Percentiles rank a stretch among this genome's conserved stretches.
Conservation (phyloP, 2,113 vertebrate species). For the Colinus virginianus region DNA sequence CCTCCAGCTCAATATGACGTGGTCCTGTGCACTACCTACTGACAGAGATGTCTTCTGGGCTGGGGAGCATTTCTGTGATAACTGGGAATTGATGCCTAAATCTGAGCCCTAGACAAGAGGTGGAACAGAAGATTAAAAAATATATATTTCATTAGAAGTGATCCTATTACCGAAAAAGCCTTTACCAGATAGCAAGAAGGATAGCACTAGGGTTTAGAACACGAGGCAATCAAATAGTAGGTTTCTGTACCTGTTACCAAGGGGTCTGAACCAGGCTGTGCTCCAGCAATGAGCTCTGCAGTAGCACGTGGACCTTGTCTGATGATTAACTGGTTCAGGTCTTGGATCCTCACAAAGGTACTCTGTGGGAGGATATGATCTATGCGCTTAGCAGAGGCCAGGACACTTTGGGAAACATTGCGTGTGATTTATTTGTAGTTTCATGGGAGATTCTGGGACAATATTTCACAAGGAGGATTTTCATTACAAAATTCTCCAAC, state of each 20-base stretch:
- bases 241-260: neutral
- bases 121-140: neutral
- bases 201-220: neutral
- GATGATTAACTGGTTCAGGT: conserved; percentile 4
- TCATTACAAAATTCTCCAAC: conserved; percentile 41
- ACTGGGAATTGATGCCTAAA: neutral
- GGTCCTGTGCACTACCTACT: neutral
- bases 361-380: conserved; percentile 28
- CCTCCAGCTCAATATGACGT: neutral
- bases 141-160: neutral
- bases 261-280: neutral
- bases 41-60: neutral
- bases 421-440: conserved; percentile 32
- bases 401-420: conserved; percentile 22
- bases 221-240: neutral
- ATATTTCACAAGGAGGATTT: conserved; percentile 48
- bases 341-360: neutral
- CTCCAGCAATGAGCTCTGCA: neutral
- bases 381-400: conserved; percentile 27
- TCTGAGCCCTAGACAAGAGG: neutral
- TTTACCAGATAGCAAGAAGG: neutral
- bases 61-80: neutral
- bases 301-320: neutral
- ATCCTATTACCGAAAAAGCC: neutral
- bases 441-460: conserved; percentile 12